phyloP scores from a whole-genome alignment of 2,888 invertebrate species.

The Torymus aiolomorphi region DNA sequence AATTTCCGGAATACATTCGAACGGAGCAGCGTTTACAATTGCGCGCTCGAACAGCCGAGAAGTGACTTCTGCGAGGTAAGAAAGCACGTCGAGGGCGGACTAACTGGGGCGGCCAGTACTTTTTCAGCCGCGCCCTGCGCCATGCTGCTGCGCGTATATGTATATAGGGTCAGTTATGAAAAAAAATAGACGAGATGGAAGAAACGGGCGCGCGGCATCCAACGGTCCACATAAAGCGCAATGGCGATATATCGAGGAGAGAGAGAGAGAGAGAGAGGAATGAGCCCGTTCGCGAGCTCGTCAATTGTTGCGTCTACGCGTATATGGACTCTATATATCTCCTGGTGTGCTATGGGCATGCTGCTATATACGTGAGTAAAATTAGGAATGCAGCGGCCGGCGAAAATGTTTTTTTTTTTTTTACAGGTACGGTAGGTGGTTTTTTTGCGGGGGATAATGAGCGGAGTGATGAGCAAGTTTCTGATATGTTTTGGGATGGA shows the following conservation, averaged over 20 bases:
- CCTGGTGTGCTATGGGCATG: too few relatives aligned
- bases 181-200: constrained; percentile 16
- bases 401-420: too few relatives aligned
- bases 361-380: too few relatives aligned
- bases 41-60: too few relatives aligned
- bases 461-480: too few relatives aligned
- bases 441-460: too few relatives aligned
- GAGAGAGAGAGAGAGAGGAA: not conserved
- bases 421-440: too few relatives aligned
- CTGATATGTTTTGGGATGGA: too few relatives aligned
- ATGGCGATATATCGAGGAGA: constrained; percentile 26
- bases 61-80: too few relatives aligned
- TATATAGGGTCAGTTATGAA: constrained; percentile 35
- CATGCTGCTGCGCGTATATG: not conserved
- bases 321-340: not conserved
- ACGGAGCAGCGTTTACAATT: too few relatives aligned
- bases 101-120: constrained; percentile 4
- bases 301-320: not conserved
- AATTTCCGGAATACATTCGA: too few relatives aligned
- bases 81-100: not conserved
- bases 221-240: constrained; percentile 34
- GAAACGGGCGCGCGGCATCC: not conserved
- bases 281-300: constrained; percentile 49
- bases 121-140: not conserved
- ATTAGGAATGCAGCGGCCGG: too few relatives aligned